Evolutionary conservation across 2,797 vertebrate genomes (phyloP).

Genomic region (Pseudochromis fuscus): DNA sequence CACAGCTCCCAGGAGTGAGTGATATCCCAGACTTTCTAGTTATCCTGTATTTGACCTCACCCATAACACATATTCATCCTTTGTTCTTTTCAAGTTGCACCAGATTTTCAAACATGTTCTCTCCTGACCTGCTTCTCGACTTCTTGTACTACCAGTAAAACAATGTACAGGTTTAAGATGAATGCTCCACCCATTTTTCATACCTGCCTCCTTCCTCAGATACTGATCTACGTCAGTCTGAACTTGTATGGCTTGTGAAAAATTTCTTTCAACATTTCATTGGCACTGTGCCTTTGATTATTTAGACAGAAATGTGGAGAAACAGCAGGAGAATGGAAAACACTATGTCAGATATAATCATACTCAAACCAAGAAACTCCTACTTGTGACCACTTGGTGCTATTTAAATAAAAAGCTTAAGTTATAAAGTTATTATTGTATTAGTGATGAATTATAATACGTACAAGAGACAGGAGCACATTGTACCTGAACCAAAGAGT

Average conservation of each 20-base stretch:
- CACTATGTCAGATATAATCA: neutral
- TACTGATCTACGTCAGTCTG: too few species aligned
- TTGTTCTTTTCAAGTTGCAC: neutral
- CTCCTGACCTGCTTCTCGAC: neutral
- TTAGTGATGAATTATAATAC: neutral
- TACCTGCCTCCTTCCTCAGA: neutral
- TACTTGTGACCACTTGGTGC: neutral
- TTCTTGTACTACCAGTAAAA: neutral
- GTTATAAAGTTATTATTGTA: neutral
- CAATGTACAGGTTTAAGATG: neutral
- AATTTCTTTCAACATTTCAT: neutral
- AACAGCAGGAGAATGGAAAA: neutral
- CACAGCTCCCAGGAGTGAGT: constrained; percentile 62
- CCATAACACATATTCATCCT: neutral
- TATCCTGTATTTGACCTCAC: neutral
- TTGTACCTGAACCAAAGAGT: neutral
- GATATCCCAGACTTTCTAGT: neutral
- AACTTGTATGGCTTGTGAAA: neutral
- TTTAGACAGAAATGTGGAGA: neutral
- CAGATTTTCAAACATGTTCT: neutral
- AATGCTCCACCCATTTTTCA: neutral
- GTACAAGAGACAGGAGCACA: neutral
- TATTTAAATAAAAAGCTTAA: neutral
- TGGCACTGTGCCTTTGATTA: neutral
- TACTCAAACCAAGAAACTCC: neutral